Conservation (phyloP, 2,888 invertebrate species). For the Diarsia brunnea region DNA sequence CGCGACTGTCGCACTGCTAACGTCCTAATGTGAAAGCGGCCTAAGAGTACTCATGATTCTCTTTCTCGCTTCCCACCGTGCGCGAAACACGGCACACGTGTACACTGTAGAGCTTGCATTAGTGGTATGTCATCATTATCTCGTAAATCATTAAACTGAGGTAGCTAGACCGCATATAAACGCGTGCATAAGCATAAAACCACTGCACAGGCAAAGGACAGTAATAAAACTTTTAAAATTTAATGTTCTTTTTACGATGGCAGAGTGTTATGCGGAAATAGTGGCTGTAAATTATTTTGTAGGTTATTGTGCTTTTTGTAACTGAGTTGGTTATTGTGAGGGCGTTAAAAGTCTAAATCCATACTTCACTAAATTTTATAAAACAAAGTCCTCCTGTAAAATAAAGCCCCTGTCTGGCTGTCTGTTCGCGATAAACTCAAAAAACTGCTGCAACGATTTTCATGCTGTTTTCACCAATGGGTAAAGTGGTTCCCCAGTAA, state of each 20-base stretch:
- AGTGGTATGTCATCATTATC: conserved; percentile 41
- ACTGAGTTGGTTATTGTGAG: background rate
- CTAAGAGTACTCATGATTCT: conserved; percentile 6
- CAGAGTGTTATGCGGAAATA: background rate
- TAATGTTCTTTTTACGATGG: conserved; percentile 16
- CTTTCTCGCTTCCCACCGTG: background rate
- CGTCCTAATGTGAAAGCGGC: no score
- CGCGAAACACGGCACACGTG: background rate
- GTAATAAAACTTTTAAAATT: conserved; percentile 7
- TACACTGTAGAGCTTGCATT: conserved; percentile 37
- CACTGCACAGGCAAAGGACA: conserved; percentile 11
- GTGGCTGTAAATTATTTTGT: background rate
- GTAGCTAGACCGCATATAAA: conserved; percentile 16
- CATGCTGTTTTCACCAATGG: no score
- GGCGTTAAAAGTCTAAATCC: background rate
- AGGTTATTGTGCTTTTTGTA: background rate
- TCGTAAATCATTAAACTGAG: conserved; percentile 58
- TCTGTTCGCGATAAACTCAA: no score
- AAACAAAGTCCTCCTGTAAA: no score
- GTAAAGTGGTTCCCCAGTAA: no score
- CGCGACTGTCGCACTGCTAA: no score
- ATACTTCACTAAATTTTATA: no score
- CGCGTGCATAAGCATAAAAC: conserved; percentile 34
- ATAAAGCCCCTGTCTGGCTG: no score
- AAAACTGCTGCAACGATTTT: no score